Percentiles rank a stretch among this genome's conserved stretches.
Conservation (phyloP, 2,888 invertebrate genomes). For the Lordiphosa andalusiaca region DNA sequence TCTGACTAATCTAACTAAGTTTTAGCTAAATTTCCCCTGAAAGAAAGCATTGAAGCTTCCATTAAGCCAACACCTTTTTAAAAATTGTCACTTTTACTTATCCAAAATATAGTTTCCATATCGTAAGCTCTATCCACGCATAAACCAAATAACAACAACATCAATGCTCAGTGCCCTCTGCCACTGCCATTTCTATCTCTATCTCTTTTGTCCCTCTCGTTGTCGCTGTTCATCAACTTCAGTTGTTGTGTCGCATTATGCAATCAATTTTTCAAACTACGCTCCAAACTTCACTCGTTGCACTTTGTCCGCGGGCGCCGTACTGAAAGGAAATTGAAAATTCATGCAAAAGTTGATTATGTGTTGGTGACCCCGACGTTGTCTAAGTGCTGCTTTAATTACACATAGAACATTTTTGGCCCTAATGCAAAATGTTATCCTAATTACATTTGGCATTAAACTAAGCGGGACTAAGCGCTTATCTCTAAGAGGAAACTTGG, state of each 20-base stretch:
- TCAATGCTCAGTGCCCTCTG: not conserved
- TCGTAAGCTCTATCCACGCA: too few relatives aligned
- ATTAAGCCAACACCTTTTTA: too few relatives aligned
- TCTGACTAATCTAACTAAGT: too few relatives aligned
- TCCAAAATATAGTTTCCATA: too few relatives aligned
- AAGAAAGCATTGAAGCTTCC: too few relatives aligned
- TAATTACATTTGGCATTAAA: conserved; percentile 45
- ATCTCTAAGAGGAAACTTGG: conserved; percentile 12
- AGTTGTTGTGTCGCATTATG: conserved; percentile 58
- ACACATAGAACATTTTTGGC: conserved; percentile 17
- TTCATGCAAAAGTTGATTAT: conserved; percentile 32
- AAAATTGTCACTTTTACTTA: too few relatives aligned
- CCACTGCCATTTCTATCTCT: too few relatives aligned
- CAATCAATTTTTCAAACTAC: conserved; percentile 59
- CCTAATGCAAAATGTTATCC: conserved; percentile 28
- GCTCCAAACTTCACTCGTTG: conserved; percentile 25
- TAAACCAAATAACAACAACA: too few relatives aligned
- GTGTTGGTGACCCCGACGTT: conserved; percentile 15
- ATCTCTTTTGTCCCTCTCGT: conserved; percentile 11
- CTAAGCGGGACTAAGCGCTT: not conserved
- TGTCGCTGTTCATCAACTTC: conserved; percentile 43
- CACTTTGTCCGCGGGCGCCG: not conserved
- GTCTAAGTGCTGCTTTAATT: conserved; percentile 41
- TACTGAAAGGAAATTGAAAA: conserved; percentile 1
- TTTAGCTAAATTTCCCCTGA: too few relatives aligned